Base-by-base conservation (phyloP, 1,140 invertebrate genomes). In the Drosophila littoralis region DNA sequence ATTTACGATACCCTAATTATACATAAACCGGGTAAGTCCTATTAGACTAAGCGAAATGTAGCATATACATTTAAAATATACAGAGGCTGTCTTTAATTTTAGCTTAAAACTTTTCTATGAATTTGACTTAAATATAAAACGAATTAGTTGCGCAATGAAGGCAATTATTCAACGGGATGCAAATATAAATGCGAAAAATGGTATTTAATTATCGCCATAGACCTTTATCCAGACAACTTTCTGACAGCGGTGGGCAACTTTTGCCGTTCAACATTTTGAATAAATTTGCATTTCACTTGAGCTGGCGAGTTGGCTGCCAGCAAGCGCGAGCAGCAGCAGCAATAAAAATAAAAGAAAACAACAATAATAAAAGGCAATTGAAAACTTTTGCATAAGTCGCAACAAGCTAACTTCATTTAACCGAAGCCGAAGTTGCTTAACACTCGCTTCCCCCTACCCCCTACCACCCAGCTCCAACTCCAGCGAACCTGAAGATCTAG, bases 241-340 rank as follows among this genome's bases (percentile, higher is more conserved):
- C 65, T 51, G 60, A 48, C 63, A 38, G 45, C 50, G 64, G 13
- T 46, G 67, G 4, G 35, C 43, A 88, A 88, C 77, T 88, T 88
- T 81, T 68, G 63, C 28, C 54, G 54, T 73, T 75, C 46, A 68
- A 74, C 83, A 79, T 86, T 86, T 89, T 88, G 84, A 80, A 89
- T 80, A 88, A 88, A 88, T 88, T 88, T 88, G 81, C 84, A 88
- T 88, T 83, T 88, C 79, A 77, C 83, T 88, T 71, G 69, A 88
- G 71, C 13, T 60, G 48, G 35, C 12, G 57, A 17, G 57, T 35
- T 59, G 35, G 17, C 10, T 28, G 38, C 42, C 52, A 79, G 69
- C 68, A 77, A 67, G 32, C 43, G 61, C 33, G 50, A 13, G 50
- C 57, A 70, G 54, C 50, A 70, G 43, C 71, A 51, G 67, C 54